Conservation (phyloP, 2,888 invertebrate species). For the Lissonota sp. region DNA sequence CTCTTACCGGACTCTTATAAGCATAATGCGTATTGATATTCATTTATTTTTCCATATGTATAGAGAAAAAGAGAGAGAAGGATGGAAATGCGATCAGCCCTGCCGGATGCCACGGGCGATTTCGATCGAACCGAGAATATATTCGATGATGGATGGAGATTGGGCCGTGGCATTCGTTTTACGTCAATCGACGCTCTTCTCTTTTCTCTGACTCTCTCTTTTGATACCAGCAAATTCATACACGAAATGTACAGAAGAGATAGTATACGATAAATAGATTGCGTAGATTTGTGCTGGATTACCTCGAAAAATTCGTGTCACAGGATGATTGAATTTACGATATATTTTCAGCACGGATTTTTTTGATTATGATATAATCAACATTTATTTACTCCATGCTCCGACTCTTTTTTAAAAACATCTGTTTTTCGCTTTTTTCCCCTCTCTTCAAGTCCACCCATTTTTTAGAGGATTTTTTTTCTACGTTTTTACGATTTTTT, state of each 20-base stretch:
- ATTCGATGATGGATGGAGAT: slow-evolving; percentile 66
- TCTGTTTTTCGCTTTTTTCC: too few species aligned
- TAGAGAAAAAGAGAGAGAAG: slow-evolving; percentile 25
- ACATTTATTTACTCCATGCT: neutral
- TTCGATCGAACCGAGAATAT: slow-evolving; percentile 56
- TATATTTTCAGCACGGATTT: neutral
- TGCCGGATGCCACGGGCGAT: slow-evolving; percentile 57
- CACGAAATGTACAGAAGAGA: slow-evolving; percentile 13
- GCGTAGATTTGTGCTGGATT: slow-evolving; percentile 30
- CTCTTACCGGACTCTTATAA: slow-evolving; percentile 39
- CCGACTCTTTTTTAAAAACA: too few species aligned
- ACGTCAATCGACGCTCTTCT: slow-evolving; percentile 59
- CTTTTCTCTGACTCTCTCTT: slow-evolving; percentile 16
- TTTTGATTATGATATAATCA: neutral
- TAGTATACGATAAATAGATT: slow-evolving; percentile 18
- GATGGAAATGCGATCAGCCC: slow-evolving; percentile 37
- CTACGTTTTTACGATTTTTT: too few species aligned
- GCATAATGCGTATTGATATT: slow-evolving; percentile 27
- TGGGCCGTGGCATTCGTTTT: slow-evolving; percentile 58
- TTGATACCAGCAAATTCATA: slow-evolving; percentile 17
- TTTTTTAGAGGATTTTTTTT: too few species aligned
- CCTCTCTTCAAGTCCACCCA: too few species aligned
- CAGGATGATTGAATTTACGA: neutral
- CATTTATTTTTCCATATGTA: slow-evolving; percentile 19
- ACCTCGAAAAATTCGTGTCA: slow-evolving; percentile 44